Conservation (phyloP, 2,888 invertebrate genomes). For the Acronicta aceris region DNA sequence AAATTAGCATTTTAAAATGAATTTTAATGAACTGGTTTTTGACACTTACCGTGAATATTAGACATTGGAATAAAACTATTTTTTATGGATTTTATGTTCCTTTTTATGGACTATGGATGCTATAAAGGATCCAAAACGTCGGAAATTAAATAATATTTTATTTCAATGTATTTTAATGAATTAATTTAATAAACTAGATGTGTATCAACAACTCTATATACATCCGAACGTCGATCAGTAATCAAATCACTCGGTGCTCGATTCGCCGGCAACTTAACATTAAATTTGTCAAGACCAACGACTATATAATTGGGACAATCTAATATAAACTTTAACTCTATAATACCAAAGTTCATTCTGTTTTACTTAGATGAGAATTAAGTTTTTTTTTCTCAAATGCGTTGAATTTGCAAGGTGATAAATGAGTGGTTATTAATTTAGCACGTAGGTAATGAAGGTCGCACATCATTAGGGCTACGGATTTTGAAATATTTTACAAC, state of each 20-base stretch:
- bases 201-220: constrained; percentile 47
- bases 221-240: constrained; percentile 58
- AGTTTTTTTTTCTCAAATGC: constrained; percentile 32
- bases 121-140: no score
- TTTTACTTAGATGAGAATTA: constrained; percentile 21
- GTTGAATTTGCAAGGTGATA: constrained; percentile 43
- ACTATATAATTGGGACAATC: constrained; percentile 34
- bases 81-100: no score
- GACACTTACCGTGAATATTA: no score
- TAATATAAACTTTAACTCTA: constrained; percentile 43
- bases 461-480: constrained; percentile 35
- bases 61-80: no score
- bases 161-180: no score
- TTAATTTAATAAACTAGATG: no score
- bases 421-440: constrained; percentile 52
- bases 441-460: constrained; percentile 34
- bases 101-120: no score
- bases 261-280: constrained; percentile 60
- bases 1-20: no score
- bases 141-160: no score
- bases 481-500: constrained; percentile 33
- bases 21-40: no score
- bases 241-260: constrained; percentile 67
- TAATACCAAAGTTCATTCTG: constrained; percentile 38
- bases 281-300: constrained; percentile 70